Evolutionary conservation across 2,113 vertebrate species (phyloP).

Genomic region (Crotophaga sulcirostris): DNA sequence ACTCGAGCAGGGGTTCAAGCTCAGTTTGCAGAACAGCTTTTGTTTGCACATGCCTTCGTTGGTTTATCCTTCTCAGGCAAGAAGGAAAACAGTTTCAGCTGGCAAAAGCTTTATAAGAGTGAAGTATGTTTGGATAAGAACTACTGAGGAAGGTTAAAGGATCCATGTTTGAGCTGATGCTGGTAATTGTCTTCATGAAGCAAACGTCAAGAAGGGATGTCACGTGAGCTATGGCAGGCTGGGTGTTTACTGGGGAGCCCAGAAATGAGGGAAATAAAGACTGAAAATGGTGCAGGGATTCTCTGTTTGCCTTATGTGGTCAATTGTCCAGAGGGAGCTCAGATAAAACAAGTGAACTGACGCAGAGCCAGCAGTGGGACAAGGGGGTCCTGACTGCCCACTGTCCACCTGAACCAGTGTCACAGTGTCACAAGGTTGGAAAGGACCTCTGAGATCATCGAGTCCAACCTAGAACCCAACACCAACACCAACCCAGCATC

Average conservation of each 20-base stretch:
- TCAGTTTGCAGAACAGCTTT: constrained; percentile 18
- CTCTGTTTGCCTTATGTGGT: background rate
- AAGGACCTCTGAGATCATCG: too few species aligned
- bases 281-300: background rate
- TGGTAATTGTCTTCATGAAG: background rate
- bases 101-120: background rate
- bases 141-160: background rate
- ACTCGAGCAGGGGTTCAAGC: background rate
- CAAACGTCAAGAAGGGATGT: background rate
- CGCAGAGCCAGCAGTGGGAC: background rate
- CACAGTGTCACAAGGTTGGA: too few species aligned
- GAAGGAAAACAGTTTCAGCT: background rate
- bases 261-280: background rate
- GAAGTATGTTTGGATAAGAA: background rate
- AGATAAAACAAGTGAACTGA: background rate
- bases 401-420: too few species aligned
- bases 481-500: too few species aligned
- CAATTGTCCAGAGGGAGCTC: background rate
- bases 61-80: constrained; percentile 29
- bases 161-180: background rate
- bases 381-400: background rate
- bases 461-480: too few species aligned
- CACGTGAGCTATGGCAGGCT: background rate
- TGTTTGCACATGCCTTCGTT: constrained; percentile 21
- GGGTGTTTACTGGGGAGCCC: background rate